Evolutionary conservation across 1,140 invertebrate species (phyloP).

Genomic region (Drosophila prosaltans): DNA sequence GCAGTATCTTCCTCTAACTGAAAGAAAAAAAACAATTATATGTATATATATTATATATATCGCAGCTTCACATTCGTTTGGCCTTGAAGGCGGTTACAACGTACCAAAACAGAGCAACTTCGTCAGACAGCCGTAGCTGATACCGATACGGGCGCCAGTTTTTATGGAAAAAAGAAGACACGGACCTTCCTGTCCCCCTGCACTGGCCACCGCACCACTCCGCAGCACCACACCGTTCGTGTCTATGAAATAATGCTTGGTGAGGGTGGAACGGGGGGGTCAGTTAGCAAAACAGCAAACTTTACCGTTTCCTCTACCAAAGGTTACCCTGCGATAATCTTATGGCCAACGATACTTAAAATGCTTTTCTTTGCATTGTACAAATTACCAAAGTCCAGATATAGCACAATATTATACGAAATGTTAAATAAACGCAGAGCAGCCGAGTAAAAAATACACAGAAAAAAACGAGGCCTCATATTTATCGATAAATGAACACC

Average conservation of each 20-base stretch:
- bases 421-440: conserved; percentile 14
- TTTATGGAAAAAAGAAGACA: conserved; percentile 8
- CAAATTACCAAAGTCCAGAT: conserved; percentile 8
- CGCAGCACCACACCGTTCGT: conserved; percentile 17
- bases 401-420: conserved; percentile 4
- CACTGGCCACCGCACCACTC: not conserved
- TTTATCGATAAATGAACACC: conserved; percentile 21
- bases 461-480: conserved; percentile 37
- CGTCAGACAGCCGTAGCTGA: conserved; percentile 14
- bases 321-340: not conserved
- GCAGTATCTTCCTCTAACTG: not conserved
- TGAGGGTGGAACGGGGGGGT: conserved; percentile 16
- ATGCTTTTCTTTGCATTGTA: not conserved
- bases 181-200: not conserved
- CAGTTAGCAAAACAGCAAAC: conserved; percentile 13
- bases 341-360: not conserved
- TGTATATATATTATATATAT: not conserved
- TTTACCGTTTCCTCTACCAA: conserved; percentile 8
- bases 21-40: not conserved
- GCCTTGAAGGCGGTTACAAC: not conserved
- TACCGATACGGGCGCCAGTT: conserved; percentile 18
- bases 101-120: conserved; percentile 12
- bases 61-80: not conserved
- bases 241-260: conserved; percentile 18
- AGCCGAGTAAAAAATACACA: conserved; percentile 28